phyloP scores from a whole-genome alignment of 2,888 invertebrate genomes.

The Cybosia mesomella region DNA sequence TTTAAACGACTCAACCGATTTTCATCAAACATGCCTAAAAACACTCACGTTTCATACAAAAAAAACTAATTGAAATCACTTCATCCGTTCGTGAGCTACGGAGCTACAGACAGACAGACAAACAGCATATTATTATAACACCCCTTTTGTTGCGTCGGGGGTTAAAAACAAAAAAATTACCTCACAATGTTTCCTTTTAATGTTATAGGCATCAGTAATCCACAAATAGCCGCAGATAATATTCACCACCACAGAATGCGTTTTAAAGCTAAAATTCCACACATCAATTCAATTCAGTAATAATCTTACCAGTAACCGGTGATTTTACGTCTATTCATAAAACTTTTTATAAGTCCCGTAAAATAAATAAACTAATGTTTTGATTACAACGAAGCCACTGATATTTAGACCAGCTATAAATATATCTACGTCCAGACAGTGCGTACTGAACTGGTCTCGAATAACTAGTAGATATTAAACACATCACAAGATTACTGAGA shows the following conservation, averaged over 20 bases:
- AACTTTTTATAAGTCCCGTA: not conserved
- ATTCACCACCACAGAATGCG: no score
- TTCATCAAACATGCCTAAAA: no score
- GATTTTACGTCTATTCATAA: not conserved
- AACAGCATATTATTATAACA: no score
- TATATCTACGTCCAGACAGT: not conserved
- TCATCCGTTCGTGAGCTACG: no score
- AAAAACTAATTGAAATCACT: no score
- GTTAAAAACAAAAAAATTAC: no score
- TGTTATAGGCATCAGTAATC: not conserved
- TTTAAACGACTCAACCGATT: no score
- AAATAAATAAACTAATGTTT: constrained; percentile 11
- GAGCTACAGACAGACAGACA: no score
- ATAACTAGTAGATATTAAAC: not conserved
- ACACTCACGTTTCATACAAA: no score
- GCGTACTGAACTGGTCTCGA: not conserved
- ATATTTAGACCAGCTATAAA: not conserved
- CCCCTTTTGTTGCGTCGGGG: no score
- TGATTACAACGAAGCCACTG: not conserved
- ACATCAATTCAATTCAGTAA: not conserved
- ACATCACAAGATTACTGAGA: constrained; percentile 4
- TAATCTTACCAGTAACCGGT: not conserved
- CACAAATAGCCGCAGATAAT: no score
- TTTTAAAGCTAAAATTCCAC: not conserved
- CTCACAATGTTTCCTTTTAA: no score